These are phyloP conservation scores for Sus scrofa DNA, from an alignment of 2,113 vertebrate species.

Conservation along the genomic window T2T-Sscrofa CM000819.6:83500501-83501000, in stretches of 20 bases:
- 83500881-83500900: conserved; percentile 61
- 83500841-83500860: conserved; percentile 72
- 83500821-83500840: conserved; percentile 75
- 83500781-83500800: conserved; percentile 72
- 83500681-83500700: conserved; percentile 64
- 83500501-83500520: conserved; percentile 64
- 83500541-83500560: conserved; percentile 69
- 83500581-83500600: conserved; percentile 75
- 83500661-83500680: conserved; percentile 52
- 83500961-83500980: conserved; percentile 40
- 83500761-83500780: conserved; percentile 15
- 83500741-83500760: conserved; percentile 35
- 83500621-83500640: conserved; percentile 59
- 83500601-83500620: conserved; percentile 67
- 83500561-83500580: conserved; percentile 76
- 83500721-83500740: conserved; percentile 71
- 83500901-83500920: conserved; percentile 71
- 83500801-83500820: conserved; percentile 66
- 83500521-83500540: conserved; percentile 69
- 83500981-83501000: conserved; percentile 10
- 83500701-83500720: conserved; percentile 50
- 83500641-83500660: conserved; percentile 18
- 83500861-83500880: conserved; percentile 68
- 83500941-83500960: conserved; percentile 75
- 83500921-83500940: conserved; percentile 77